Evolutionary conservation across 1,140 invertebrate species (phyloP).

Genomic region (Parasteatoda tepidariorum): DNA sequence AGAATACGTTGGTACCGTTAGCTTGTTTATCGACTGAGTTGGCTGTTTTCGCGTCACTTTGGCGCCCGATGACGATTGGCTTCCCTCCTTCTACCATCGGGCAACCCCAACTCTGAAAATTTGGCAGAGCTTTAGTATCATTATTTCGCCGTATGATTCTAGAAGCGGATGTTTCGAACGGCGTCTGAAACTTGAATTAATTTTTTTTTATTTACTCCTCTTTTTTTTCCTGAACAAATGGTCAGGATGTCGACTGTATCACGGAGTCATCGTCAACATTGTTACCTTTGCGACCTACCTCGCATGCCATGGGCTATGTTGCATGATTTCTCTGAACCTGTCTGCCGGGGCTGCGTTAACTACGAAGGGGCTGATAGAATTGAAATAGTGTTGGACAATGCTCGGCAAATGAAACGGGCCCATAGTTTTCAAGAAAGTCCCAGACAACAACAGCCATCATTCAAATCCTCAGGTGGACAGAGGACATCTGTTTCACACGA

Average conservation of each 20-base stretch:
- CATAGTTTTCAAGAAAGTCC: constrained; percentile 69
- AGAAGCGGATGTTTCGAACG: not conserved
- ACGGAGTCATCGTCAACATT: constrained; percentile 87
- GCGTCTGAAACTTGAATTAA: not conserved
- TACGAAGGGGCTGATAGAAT: constrained; percentile 98
- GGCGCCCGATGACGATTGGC: not conserved
- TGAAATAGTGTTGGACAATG: constrained; percentile 93
- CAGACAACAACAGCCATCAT: not conserved
- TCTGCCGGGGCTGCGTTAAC: constrained; percentile 98
- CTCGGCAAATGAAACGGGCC: constrained; percentile 91
- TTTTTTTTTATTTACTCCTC: not conserved
- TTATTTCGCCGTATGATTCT: not conserved
- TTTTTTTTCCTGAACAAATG: constrained; percentile 29
- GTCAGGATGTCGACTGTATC: constrained; percentile 61
- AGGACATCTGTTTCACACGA: not conserved
- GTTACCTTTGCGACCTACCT: constrained; percentile 98
- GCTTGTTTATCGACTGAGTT: not conserved
- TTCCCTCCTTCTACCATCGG: not conserved
- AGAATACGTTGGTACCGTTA: not conserved
- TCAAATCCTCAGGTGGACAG: not conserved
- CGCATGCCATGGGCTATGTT: constrained; percentile 99
- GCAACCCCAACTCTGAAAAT: not conserved
- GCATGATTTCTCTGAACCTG: constrained; percentile 96
- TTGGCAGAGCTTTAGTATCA: not conserved
- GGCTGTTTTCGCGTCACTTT: not conserved